Evolutionary conservation across 1,140 invertebrate genomes (phyloP), one percentile per base, ranked within the genome.

Genomic region (Callitettix versicolor): DNA sequence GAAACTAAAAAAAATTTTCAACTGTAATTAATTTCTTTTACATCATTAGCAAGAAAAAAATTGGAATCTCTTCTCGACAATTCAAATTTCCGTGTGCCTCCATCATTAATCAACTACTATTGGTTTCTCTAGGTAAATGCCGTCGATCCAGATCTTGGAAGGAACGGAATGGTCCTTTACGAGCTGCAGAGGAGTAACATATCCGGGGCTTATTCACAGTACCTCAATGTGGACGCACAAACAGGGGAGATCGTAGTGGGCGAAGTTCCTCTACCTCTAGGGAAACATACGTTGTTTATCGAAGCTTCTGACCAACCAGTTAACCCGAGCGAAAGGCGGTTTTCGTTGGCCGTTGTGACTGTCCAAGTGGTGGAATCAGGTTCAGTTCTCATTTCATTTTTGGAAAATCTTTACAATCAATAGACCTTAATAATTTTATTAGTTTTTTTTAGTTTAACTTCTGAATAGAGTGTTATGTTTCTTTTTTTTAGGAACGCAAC

Each of bases 341-440:
- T 83, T 61, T 86, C 88, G 1, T 66, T 91, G 33, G 86, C 87
- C n/a, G 85, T 90, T 1, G 85, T 90, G 3, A 85, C 85, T 20
- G 77, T 89, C 24, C 81, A 86, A 57, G 77, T 84, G 1, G 73
- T 79, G 7, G 72, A 72, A 59, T 69, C 74, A 24, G 67, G 68
- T 63, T n/a, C 43, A 38, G 54, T 53, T 17, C 22, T 18, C 41
- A 17, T 17, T 9, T 6, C 20, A 43, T 18, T 9, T 14, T n/a
- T n/a, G n/a, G n/a, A n/a, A n/a, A n/a, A n/a, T n/a, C n/a, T n/a
- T n/a, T n/a, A n/a, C n/a, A n/a, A n/a, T n/a, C n/a, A n/a, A n/a
- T n/a, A n/a, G n/a, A n/a, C n/a, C n/a, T n/a, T n/a, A n/a, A n/a
- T n/a, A n/a, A n/a, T n/a, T n/a, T n/a, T n/a, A n/a, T n/a, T n/a